Conservation (phyloP, 2,797 vertebrate genomes). For the Rhinoraja longicauda region DNA sequence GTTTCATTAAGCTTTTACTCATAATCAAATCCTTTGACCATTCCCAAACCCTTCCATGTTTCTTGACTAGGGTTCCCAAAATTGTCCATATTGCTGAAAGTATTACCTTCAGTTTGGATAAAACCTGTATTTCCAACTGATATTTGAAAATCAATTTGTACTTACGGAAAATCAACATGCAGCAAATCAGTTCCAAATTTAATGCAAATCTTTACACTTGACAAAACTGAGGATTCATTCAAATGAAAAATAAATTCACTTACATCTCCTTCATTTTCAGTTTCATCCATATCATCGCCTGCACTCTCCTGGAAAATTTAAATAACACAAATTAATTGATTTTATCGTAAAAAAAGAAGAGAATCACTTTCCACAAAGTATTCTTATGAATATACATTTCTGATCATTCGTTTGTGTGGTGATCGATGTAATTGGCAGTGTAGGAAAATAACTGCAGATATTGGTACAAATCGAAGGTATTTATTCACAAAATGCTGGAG, state of each 20-base stretch:
- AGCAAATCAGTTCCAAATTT: conserved; percentile 28
- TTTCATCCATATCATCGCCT: conserved; percentile 57
- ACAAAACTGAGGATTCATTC: not conserved
- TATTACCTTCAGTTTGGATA: not conserved
- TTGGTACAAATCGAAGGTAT: too few species aligned
- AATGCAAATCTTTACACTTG: not conserved
- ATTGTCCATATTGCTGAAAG: not conserved
- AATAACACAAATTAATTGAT: conserved; percentile 40
- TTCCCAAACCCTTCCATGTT: not conserved
- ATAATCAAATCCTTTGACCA: not conserved
- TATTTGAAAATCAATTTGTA: not conserved
- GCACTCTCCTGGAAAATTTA: conserved; percentile 57
- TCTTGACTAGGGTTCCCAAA: not conserved
- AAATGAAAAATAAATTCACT: conserved; percentile 46
- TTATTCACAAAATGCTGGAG: too few species aligned
- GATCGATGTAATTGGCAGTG: too few species aligned
- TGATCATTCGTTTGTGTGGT: not conserved
- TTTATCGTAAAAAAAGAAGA: not conserved
- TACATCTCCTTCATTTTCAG: conserved; percentile 58
- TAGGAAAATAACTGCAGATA: too few species aligned
- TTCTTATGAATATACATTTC: not conserved
- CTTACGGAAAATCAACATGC: not conserved
- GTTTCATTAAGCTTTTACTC: too few species aligned
- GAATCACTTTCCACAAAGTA: not conserved
- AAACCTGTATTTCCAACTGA: not conserved